Percentiles rank a stretch among this genome's conserved stretches.
phyloP scores from a whole-genome alignment of 1,140 invertebrate genomes.

The Prorops nasuta region DNA sequence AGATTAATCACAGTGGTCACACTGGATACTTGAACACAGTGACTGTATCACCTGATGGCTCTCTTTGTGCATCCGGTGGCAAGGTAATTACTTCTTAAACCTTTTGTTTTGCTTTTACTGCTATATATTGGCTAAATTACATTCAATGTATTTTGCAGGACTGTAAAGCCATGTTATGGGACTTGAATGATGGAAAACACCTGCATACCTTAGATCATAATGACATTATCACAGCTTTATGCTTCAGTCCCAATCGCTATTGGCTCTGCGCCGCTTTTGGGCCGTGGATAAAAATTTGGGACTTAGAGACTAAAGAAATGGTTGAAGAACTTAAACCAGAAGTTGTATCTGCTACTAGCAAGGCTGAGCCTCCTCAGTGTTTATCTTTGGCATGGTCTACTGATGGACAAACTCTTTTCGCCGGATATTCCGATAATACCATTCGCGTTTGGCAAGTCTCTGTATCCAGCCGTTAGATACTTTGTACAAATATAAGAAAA shows the following conservation, averaged over 20 bases:
- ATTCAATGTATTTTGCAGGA: constrained; percentile 63
- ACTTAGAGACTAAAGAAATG: constrained; percentile 98
- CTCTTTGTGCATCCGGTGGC: constrained; percentile 97
- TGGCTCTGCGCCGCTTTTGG: constrained; percentile 99
- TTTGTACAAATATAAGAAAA: constrained; percentile 41
- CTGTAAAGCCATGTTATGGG: constrained; percentile 99
- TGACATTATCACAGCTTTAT: constrained; percentile 96
- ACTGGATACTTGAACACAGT: constrained; percentile 97
- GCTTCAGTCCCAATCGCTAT: constrained; percentile 99
- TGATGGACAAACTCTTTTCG: constrained; percentile 98
- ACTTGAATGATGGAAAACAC: constrained; percentile 99
- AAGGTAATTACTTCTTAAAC: constrained; percentile 63
- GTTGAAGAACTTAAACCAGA: constrained; percentile 97
- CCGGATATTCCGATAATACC: constrained; percentile 97
- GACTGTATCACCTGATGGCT: constrained; percentile 98
- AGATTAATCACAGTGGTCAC: constrained; percentile 98
- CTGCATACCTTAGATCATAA: constrained; percentile 98
- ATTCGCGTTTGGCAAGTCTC: constrained; percentile 99
- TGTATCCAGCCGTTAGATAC: constrained; percentile 67
- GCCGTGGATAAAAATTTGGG: constrained; percentile 99
- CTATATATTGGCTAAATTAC: constrained; percentile 3
- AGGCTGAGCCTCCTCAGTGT: constrained; percentile 92
- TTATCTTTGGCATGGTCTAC: constrained; percentile 98
- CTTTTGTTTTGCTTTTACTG: too few species aligned
- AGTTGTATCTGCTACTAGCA: constrained; percentile 75